Evolutionary conservation across 2,113 vertebrate genomes (phyloP), one percentile per base, ranked within the genome.

Genomic region (Xenus cinereus): DNA sequence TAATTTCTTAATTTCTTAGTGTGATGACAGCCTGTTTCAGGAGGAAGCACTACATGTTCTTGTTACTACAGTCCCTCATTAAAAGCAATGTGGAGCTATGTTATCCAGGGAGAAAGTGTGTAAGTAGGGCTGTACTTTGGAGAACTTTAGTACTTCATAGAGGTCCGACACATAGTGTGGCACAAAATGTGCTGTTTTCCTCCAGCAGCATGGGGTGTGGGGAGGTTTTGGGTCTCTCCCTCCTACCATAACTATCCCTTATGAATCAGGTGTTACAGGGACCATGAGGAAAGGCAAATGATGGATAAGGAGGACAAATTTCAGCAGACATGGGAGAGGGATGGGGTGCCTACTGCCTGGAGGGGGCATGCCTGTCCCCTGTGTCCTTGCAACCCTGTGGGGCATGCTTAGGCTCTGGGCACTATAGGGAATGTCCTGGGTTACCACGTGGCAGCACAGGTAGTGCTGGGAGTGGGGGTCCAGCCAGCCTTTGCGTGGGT

Each of bases 241-340:
- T 88, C 48, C 35, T 60, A 35, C 21, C 39, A 48, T 37, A 75
- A 22, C 17, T 32, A 9, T 15, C 14, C 23, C 7, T 35, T 41
- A 46, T 18, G 43, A 74, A 50, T 56, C 16, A 51, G 53, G 9
- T 12, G 50, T 35, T 18, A 21, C 2, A 5, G 30, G 16, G 12
- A 66, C 20, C 20, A 68, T 17, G 14, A 78, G 22, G 22, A 80
- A 71, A 39, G 33, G 21, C 7, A 43, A 27, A n/a, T 32, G 26
- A 10, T 8, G 33, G 51, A 67, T 0, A 1, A 59, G 33, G 33
- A 72, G 18, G 20, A 16, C 48, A 85, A 27, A 88, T 60, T 24
- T 69, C 67, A 53, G 12, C 50, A 66, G 32, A 82, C 0, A 1
- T 1, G 5, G 26, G 24, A 63, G 57, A 3, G 3, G 20, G 13